Evolutionary conservation across 1,140 invertebrate species (phyloP).

Genomic region (Calliopsis andreniformis): DNA sequence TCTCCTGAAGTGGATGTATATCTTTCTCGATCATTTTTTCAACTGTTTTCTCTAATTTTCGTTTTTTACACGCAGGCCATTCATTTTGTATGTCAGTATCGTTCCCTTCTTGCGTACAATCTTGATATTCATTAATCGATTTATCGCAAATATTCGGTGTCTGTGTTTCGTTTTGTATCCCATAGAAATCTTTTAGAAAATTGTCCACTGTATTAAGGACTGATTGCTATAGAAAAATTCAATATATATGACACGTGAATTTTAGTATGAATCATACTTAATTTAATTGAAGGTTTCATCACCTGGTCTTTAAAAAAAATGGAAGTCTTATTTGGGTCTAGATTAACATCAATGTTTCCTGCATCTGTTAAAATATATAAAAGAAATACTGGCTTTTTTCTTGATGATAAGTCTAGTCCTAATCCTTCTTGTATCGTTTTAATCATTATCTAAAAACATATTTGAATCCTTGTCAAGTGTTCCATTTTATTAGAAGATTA

Average conservation of each 20-base stretch:
- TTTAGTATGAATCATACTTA: not conserved
- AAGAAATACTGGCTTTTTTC: slow-evolving; percentile 79
- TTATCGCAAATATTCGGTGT: slow-evolving; percentile 34
- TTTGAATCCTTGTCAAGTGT: not conserved
- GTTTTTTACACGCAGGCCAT: slow-evolving; percentile 61
- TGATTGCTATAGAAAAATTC: slow-evolving; percentile 52
- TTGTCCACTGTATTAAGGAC: slow-evolving; percentile 64
- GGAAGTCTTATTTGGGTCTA: slow-evolving; percentile 86
- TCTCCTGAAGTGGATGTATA: not conserved
- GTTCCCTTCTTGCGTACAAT: slow-evolving; percentile 29
- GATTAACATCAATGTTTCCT: slow-evolving; percentile 83
- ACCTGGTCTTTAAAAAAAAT: slow-evolving; percentile 82
- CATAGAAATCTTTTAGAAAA: slow-evolving; percentile 70
- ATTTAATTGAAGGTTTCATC: not conserved
- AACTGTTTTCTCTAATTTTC: slow-evolving; percentile 57
- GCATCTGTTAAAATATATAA: slow-evolving; percentile 80
- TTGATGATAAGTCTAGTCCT: slow-evolving; percentile 60
- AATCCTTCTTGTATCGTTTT: slow-evolving; percentile 71
- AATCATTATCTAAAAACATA: slow-evolving; percentile 74
- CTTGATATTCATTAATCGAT: slow-evolving; percentile 47
- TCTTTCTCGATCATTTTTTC: slow-evolving; percentile 10
- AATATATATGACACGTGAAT: not conserved
- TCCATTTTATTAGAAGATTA: not conserved
- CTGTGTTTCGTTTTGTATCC: slow-evolving; percentile 45
- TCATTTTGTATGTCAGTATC: slow-evolving; percentile 35